Conservation (phyloP, 2,113 vertebrate species). For the Setophaga petechia region DNA sequence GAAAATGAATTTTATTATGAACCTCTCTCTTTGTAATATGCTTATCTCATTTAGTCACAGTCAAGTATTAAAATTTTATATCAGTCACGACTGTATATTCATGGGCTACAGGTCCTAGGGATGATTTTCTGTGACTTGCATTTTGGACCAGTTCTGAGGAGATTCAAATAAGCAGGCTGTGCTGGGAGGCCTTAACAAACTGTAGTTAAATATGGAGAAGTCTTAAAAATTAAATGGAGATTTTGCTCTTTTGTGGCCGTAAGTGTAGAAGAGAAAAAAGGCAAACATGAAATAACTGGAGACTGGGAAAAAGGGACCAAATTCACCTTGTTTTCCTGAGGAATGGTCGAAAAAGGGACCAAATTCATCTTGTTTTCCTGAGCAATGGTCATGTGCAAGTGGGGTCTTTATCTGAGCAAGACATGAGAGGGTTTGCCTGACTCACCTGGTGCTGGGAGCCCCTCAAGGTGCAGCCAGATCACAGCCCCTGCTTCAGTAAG, state of each 20-base stretch:
- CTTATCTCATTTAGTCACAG: conserved; percentile 22
- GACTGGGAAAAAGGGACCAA: background rate
- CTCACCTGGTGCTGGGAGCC: background rate
- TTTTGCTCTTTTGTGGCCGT: background rate
- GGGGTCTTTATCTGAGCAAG: background rate
- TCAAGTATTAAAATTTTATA: background rate
- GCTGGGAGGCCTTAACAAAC: background rate
- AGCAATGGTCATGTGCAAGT: background rate
- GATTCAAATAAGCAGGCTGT: background rate
- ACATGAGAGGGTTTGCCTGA: background rate
- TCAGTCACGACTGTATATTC: background rate
- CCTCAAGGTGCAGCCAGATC: background rate
- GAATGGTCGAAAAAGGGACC: background rate
- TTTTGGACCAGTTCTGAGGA: background rate
- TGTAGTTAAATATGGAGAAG: background rate
- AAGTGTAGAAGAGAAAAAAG: background rate
- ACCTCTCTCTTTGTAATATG: background rate
- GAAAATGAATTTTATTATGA: background rate
- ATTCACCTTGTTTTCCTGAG: background rate
- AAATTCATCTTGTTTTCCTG: background rate
- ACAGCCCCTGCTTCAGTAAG: background rate
- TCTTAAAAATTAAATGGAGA: background rate
- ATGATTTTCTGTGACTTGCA: background rate
- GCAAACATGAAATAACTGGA: background rate
- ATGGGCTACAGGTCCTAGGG: background rate